These are phyloP conservation scores for Dasysyrphus tricinctus DNA, from an alignment of 2,888 invertebrate species.

Conservation along the genomic window DNA sequence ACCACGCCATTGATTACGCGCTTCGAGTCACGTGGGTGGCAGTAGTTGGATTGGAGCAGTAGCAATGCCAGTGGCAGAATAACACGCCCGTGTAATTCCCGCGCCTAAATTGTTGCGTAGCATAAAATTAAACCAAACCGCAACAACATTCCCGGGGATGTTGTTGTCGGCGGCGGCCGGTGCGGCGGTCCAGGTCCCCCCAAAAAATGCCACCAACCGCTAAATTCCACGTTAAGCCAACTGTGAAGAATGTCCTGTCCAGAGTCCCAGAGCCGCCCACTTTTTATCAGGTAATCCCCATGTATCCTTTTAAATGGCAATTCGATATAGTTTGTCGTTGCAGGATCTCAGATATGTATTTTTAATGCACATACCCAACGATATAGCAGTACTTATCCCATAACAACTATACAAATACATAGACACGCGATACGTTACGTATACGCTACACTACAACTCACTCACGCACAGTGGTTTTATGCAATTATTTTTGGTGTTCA, in stretches of 20 bases:
- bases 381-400: conserved; percentile 22
- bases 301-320: conserved; percentile 75
- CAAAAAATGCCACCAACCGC: conserved; percentile 51
- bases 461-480: conserved; percentile 74
- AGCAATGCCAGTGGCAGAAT: conserved; percentile 2
- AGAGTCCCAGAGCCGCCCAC: conserved; percentile 47
- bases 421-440: not conserved
- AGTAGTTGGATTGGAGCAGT: not conserved
- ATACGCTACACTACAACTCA: conserved; percentile 40
- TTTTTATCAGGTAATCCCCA: conserved; percentile 74
- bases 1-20: conserved; percentile 67
- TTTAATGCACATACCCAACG: conserved; percentile 64
- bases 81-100: conserved; percentile 54
- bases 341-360: conserved; percentile 72
- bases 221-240: conserved; percentile 74
- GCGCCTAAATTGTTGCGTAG: conserved; percentile 74
- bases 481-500: conserved; percentile 72
- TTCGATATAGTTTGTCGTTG: conserved; percentile 74
- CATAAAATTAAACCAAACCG: conserved; percentile 75
- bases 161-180: conserved; percentile 43
- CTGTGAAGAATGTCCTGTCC: conserved; percentile 70
- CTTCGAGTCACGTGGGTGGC: conserved; percentile 19
- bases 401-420: conserved; percentile 2
- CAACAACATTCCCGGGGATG: conserved; percentile 71
- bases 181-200: conserved; percentile 9